Percentiles rank a stretch among this genome's conserved stretches.
phyloP scores from a whole-genome alignment of 2,113 vertebrate genomes.

The Lucifuga dentata region DNA sequence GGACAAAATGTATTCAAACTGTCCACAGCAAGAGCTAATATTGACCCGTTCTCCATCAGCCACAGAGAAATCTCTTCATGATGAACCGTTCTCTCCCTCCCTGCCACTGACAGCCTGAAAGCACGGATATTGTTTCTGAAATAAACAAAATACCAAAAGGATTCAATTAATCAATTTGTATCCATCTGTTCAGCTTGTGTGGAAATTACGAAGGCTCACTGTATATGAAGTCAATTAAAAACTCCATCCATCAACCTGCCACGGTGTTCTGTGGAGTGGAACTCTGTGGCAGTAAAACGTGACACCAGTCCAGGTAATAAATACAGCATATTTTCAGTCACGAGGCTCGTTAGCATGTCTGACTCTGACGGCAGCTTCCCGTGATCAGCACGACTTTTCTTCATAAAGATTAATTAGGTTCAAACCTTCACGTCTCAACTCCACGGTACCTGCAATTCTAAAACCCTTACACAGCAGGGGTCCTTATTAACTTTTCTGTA shows the following conservation, averaged over 20 bases:
- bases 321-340: neutral
- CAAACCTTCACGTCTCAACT: too few species aligned
- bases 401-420: conserved; percentile 9
- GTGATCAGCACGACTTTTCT: neutral
- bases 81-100: neutral
- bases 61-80: neutral
- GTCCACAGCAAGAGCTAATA: neutral
- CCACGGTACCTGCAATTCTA: too few species aligned
- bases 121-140: conserved; percentile 14
- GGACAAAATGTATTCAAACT: conserved; percentile 1
- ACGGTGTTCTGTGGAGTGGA: conserved; percentile 26
- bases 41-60: conserved; percentile 11
- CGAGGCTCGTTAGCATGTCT: neutral
- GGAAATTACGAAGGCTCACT: conserved; percentile 59
- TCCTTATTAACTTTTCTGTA: too few species aligned
- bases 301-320: conserved; percentile 23
- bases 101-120: conserved; percentile 4
- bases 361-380: neutral
- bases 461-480: too few species aligned
- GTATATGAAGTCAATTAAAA: conserved; percentile 73
- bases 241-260: conserved; percentile 71
- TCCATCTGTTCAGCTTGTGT: conserved; percentile 51
- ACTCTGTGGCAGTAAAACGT: neutral
- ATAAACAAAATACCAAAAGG: conserved; percentile 24
- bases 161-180: conserved; percentile 60